Percentiles rank a stretch among this genome's conserved stretches.
phyloP scores from a whole-genome alignment of 2,113 vertebrate genomes.

The Garra rufa region DNA sequence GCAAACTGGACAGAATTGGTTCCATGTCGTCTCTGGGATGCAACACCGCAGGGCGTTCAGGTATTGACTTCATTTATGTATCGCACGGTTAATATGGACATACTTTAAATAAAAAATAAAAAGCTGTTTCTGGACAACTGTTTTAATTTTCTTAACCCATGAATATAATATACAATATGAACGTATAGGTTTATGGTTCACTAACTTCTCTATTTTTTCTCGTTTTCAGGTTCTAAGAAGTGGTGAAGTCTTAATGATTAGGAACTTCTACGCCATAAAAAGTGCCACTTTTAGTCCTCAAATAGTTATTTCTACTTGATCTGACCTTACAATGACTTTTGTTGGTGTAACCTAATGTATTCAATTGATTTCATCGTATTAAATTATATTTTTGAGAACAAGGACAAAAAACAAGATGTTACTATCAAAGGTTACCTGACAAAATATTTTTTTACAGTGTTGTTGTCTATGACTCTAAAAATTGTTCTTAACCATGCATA shows the following conservation, averaged over 20 bases:
- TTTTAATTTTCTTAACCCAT: background rate
- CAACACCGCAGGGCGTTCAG: conserved; percentile 70
- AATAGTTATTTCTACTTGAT: background rate
- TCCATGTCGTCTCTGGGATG: conserved; percentile 88
- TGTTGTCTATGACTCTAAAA: conserved; percentile 49
- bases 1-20: conserved; percentile 85
- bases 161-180: background rate
- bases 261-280: conserved; percentile 50
- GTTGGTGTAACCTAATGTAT: background rate
- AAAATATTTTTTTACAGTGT: conserved; percentile 3
- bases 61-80: conserved; percentile 56
- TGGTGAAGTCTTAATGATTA: conserved; percentile 73
- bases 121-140: background rate
- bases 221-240: conserved; percentile 71
- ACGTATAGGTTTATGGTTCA: background rate
- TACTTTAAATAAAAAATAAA: background rate
- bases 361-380: background rate
- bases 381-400: background rate
- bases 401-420: background rate
- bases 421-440: background rate
- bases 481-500: conserved; percentile 63
- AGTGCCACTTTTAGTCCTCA: background rate
- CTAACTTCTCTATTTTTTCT: background rate
- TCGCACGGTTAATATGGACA: background rate
- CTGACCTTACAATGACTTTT: background rate